Evolutionary conservation across 2,888 invertebrate species (phyloP).

Genomic region (Acanthosepion pharaonis): DNA sequence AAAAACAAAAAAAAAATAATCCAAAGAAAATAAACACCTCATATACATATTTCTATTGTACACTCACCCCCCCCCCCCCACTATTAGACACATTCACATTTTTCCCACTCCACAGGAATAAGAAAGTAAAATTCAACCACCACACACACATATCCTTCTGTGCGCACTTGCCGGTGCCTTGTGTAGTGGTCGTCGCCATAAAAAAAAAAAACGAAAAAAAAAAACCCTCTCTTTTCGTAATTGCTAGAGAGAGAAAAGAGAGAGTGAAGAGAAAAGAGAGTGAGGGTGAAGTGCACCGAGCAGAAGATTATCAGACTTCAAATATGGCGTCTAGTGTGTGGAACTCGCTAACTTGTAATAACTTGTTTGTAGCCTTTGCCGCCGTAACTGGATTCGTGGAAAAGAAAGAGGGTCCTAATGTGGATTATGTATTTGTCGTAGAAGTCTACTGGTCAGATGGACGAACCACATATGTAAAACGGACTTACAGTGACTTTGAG

Average conservation of each 20-base stretch:
- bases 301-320: neutral
- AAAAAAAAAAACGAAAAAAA: no score
- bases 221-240: neutral
- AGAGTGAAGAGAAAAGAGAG: neutral
- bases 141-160: neutral
- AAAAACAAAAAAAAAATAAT: no score
- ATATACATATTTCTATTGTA: neutral
- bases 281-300: no score
- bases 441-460: slow-evolving; percentile 60
- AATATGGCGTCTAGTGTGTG: slow-evolving; percentile 52
- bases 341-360: slow-evolving; percentile 50
- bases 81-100: neutral
- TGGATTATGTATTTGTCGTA: slow-evolving; percentile 58
- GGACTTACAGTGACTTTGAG: slow-evolving; percentile 57
- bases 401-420: slow-evolving; percentile 53
- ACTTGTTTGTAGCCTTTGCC: slow-evolving; percentile 55
- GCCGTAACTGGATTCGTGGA: slow-evolving; percentile 58
- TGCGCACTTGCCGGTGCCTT: neutral
- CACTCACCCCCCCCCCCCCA: no score
- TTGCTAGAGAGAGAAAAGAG: neutral
- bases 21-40: no score
- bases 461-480: slow-evolving; percentile 56
- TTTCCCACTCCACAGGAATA: neutral
- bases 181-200: neutral
- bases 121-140: neutral